Percentiles rank a stretch among this genome's conserved stretches.
Evolutionary conservation across 2,888 invertebrate genomes (phyloP).

Genomic region (Heteromurus nitidus): DNA sequence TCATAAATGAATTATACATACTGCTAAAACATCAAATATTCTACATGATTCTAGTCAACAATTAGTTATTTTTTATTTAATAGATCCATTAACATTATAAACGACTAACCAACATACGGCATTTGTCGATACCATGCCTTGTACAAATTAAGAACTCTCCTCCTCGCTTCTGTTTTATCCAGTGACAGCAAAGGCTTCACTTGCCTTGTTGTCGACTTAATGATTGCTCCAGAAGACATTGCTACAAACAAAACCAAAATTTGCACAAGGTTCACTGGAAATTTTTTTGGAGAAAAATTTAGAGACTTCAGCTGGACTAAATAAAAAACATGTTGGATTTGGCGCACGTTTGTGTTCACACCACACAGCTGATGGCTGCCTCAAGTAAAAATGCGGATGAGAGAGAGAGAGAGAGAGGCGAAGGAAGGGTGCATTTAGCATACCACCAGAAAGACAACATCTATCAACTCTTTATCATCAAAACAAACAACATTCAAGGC

Average conservation of each 20-base stretch:
- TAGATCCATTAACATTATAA: too few relatives aligned
- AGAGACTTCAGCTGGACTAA: not conserved
- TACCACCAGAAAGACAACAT: too few relatives aligned
- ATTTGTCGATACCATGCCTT: conserved; percentile 96
- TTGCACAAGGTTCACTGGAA: conserved; percentile 8
- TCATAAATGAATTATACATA: not conserved
- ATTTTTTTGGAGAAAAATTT: not conserved
- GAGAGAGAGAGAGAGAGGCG: conserved; percentile 18
- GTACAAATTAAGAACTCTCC: conserved; percentile 90
- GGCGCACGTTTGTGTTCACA: too few relatives aligned
- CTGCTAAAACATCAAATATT: too few relatives aligned
- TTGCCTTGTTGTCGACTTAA: conserved; percentile 79
- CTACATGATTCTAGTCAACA: not conserved
- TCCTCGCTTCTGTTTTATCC: conserved; percentile 85
- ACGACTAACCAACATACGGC: conserved; percentile 90
- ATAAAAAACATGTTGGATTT: conserved; percentile 1
- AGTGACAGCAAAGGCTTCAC: conserved; percentile 91
- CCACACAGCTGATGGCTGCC: too few relatives aligned
- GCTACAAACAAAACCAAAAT: conserved; percentile 11
- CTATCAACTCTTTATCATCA: too few relatives aligned
- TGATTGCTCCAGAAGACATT: conserved; percentile 75
- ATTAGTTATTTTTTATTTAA: too few relatives aligned
- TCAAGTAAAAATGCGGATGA: too few relatives aligned
- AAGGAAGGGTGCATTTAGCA: not conserved
- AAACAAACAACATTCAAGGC: too few relatives aligned